Base-by-base conservation (phyloP, 53 echinoderm and acorn worm species). In the Mesocentrotus franciscanus region DNA sequence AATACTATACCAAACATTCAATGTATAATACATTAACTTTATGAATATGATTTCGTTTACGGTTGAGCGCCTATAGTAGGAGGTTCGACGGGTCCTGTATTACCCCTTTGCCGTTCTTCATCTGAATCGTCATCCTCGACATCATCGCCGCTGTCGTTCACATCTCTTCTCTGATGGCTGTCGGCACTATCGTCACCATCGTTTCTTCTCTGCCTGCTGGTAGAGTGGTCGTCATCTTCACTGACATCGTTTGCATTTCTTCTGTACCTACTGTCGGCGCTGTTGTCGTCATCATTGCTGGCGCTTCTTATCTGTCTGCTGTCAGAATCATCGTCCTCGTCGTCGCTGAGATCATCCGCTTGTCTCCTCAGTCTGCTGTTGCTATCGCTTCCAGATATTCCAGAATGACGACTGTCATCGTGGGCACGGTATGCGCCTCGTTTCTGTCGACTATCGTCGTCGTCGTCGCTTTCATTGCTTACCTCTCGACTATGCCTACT, bases 311-410 rank as follows among this genome's bases (percentile, higher is more conserved):
- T 76, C 13, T 32, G 76, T 30, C 76, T 76, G 33, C 76, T 76
- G 27, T 76, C 33, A 30, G 76, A 76, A 76, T 76, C 76, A 39
- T 39, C 81, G 81, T 81, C 42, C 8, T 81, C 39, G 17, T 36
- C 42, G 5, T 81, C 42, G 39, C 20, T 39, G 1, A 81, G 17
- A 42, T 81, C 22, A 33, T 42, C 29, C 7, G 17, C 81, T 42
- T 81, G 81, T 42, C 81, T 81, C 42, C 39, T 42, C 42, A 36
- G 81, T 42, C 81, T 81, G 42, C 42, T 81, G 42, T 81, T 81
- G 81, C 81, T 81, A 39, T 81, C 22, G 81, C 81, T 81, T 20
- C 42, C 81, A 81, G 36, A 39, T 39, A 20, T 17, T 78, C 78
- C 81, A 81, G 42, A 81, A 81, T 81, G 81, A 42, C 78, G 16